Conservation (phyloP, 2,797 vertebrate genomes). For the Silurus lanzhouensis region DNA sequence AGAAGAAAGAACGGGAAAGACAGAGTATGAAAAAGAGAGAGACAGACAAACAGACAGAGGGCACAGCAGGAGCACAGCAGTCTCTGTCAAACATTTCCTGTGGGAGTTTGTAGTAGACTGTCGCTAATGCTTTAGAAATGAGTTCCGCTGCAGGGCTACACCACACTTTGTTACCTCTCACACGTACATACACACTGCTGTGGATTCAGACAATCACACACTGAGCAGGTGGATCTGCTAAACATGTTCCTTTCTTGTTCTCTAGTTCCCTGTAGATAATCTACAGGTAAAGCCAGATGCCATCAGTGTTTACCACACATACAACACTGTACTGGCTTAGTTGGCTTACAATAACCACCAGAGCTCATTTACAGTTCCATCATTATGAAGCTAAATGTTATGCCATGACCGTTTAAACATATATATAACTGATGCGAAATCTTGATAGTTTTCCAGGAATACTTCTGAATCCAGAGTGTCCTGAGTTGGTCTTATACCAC, state of each 20-base stretch:
- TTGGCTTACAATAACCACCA: not conserved
- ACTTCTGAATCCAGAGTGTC: not conserved
- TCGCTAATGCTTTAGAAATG: slow-evolving; percentile 8
- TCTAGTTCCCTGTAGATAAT: not conserved
- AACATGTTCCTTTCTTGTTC: not conserved
- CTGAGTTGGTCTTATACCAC: not conserved
- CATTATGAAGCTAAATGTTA: not conserved
- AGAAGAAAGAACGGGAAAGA: not conserved
- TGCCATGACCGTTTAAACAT: not conserved
- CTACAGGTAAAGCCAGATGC: not conserved
- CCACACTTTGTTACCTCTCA: not conserved
- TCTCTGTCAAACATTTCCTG: slow-evolving; percentile 16
- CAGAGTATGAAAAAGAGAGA: not conserved
- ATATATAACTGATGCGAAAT: not conserved
- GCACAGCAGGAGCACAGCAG: not conserved
- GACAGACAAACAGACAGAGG: not conserved
- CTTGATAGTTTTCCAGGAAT: not conserved
- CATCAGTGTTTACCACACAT: not conserved
- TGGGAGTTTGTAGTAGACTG: not conserved
- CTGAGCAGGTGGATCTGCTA: not conserved
- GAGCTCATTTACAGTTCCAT: not conserved
- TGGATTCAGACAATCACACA: not conserved
- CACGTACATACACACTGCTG: not conserved
- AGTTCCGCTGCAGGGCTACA: not conserved
- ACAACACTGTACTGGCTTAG: not conserved